Evolutionary conservation across 2,888 invertebrate species (phyloP).

Genomic region (Cepaea hortensis): DNA sequence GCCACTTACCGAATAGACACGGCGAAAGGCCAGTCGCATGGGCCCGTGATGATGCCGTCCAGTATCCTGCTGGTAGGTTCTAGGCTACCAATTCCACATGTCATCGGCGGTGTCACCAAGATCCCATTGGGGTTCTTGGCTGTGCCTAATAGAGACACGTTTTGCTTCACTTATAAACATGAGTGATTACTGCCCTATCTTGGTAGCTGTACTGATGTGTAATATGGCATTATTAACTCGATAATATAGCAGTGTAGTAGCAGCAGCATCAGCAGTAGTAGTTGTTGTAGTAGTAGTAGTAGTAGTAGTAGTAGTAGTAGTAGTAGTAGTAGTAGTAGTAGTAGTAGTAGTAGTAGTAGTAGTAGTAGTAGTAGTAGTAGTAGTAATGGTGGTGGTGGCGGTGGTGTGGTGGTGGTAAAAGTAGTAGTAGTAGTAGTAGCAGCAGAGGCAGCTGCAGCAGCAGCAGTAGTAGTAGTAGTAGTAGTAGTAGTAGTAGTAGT

Average conservation of each 20-base stretch:
- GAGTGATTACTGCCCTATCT: not conserved
- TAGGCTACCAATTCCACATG: conserved; percentile 36
- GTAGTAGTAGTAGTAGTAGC: conserved; percentile 5
- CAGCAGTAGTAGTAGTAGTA: not conserved
- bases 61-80: conserved; percentile 22
- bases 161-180: not conserved
- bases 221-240: too few relatives aligned
- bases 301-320: not conserved
- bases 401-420: not conserved
- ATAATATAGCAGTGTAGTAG: not conserved
- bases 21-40: conserved; percentile 47
- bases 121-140: not conserved
- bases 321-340: conserved; percentile 14
- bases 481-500: not conserved
- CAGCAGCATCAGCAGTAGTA: not conserved
- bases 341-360: not conserved
- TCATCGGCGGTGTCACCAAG: not conserved
- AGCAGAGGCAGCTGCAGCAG: not conserved
- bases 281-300: not conserved
- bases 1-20: conserved; percentile 38
- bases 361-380: not conserved
- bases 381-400: too few relatives aligned
- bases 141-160: not conserved
- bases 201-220: too few relatives aligned
- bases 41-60: conserved; percentile 28